phyloP scores from a whole-genome alignment of 2,113 vertebrate species.

The Hoplias malabaricus region DNA sequence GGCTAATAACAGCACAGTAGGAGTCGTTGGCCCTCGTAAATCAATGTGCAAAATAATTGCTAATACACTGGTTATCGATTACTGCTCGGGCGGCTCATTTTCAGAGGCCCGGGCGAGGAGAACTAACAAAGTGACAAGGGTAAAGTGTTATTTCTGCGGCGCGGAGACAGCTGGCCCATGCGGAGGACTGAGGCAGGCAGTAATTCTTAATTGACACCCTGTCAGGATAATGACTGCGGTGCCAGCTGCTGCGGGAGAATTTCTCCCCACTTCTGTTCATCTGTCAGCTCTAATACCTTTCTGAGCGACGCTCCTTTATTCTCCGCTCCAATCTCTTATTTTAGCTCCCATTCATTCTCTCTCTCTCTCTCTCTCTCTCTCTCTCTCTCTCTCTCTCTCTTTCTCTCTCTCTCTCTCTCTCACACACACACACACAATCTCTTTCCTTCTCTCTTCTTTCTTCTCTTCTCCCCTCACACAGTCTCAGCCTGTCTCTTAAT shows the following conservation, averaged over 20 bases:
- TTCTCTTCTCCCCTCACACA: too few relatives aligned
- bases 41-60: slow-evolving; percentile 99
- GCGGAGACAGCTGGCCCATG: slow-evolving; percentile 52
- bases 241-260: slow-evolving; percentile 91
- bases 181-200: slow-evolving; percentile 85
- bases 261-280: slow-evolving; percentile 94
- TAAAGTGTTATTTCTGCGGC: slow-evolving; percentile 92
- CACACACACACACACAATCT: slow-evolving; percentile 71
- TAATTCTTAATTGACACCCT: slow-evolving; percentile 99
- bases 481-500: too few relatives aligned
- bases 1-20: slow-evolving; percentile 94
- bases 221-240: slow-evolving; percentile 82
- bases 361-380: slow-evolving; percentile 67
- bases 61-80: slow-evolving; percentile 99
- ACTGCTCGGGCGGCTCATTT: slow-evolving; percentile 90
- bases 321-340: slow-evolving; percentile 46
- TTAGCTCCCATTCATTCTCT: slow-evolving; percentile 64
- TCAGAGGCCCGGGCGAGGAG: slow-evolving; percentile 88
- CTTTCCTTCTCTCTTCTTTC: slow-evolving; percentile 41
- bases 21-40: slow-evolving; percentile 91
- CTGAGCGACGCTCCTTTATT: slow-evolving; percentile 81
- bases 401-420: slow-evolving; percentile 67
- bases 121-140: slow-evolving; percentile 98
- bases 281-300: slow-evolving; percentile 99
- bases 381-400: slow-evolving; percentile 68